Percentiles rank a stretch among this genome's conserved stretches.
These are phyloP conservation scores for Tetramorium bicarinatum DNA, from an alignment of 2,888 invertebrate genomes.

Conservation along the genomic window DNA sequence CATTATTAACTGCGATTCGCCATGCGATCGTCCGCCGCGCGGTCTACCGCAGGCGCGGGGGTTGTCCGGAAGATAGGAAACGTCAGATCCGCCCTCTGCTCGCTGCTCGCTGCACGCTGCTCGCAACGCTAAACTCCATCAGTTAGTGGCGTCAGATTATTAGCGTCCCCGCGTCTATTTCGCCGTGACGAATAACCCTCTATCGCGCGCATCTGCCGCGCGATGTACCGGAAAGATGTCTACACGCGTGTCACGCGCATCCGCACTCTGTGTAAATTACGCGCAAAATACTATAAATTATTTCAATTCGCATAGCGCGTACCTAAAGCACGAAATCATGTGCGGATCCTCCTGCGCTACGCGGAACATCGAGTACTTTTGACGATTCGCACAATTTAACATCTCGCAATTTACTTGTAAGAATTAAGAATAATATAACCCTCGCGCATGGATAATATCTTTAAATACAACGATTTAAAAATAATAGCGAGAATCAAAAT, in stretches of 20 bases:
- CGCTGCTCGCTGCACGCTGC: constrained; percentile 21
- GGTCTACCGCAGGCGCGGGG: background rate
- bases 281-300: constrained; percentile 39
- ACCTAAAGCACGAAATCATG: background rate
- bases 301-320: constrained; percentile 34
- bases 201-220: constrained; percentile 47
- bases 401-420: background rate
- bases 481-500: background rate
- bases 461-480: background rate
- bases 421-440: background rate
- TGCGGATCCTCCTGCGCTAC: background rate
- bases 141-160: constrained; percentile 50
- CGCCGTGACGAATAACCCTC: constrained; percentile 40
- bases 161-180: constrained; percentile 47
- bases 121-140: constrained; percentile 57
- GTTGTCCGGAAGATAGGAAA: constrained; percentile 59
- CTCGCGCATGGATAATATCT: background rate
- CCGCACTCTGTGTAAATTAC: constrained; percentile 45
- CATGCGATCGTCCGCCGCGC: constrained; percentile 33
- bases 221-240: constrained; percentile 54
- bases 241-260: constrained; percentile 48
- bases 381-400: background rate
- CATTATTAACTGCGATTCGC: constrained; percentile 77
- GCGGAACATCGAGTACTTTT: background rate
- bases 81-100: constrained; percentile 52